Evolutionary conservation across 2,113 vertebrate species (phyloP).

Genomic region (Romanogobio albipinnatus): DNA sequence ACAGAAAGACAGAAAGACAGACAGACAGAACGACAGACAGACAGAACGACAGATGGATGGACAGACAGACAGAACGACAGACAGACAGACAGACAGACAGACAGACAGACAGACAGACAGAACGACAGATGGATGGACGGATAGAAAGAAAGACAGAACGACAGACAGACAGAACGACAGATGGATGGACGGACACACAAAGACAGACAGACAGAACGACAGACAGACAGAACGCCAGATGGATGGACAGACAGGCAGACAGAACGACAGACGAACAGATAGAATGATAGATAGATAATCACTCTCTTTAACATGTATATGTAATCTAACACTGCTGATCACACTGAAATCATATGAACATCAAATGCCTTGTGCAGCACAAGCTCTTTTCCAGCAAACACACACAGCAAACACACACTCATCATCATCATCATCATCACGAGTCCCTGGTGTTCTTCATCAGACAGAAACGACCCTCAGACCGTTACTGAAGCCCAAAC

Average conservation of each 20-base stretch:
- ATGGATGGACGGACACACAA: not conserved
- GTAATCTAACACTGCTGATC: not conserved
- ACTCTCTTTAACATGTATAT: not conserved
- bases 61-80: no score
- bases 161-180: no score
- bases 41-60: no score
- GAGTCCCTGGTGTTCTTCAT: not conserved
- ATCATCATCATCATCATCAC: not conserved
- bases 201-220: no score
- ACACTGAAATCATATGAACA: not conserved
- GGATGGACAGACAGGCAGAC: no score
- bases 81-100: no score
- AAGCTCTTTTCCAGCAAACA: not conserved
- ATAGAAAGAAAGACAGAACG: no score
- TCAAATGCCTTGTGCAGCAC: not conserved
- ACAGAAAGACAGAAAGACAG: no score
- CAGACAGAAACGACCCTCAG: not conserved
- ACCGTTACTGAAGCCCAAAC: not conserved
- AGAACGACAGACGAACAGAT: no score
- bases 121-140: no score
- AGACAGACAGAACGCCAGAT: not conserved
- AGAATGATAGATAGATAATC: not conserved
- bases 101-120: no score
- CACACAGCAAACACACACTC: not conserved
- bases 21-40: no score